A percentile compares a stretch with the other conserved stretches of the same genome.
phyloP scores from a whole-genome alignment of 2,797 vertebrate genomes.

The Cirrhinus mrigala region DNA sequence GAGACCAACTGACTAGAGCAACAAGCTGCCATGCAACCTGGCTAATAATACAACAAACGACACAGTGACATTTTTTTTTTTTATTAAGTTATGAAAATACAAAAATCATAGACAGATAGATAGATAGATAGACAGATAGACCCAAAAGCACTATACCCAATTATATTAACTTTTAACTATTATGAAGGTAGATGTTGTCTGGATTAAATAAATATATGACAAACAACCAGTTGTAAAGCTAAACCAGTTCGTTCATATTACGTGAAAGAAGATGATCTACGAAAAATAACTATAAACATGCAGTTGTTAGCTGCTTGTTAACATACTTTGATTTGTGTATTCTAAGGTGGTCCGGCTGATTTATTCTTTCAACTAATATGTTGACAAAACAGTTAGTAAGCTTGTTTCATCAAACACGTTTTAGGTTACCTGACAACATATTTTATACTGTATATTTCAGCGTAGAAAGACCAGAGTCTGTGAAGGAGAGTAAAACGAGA shows the following conservation, averaged over 20 bases:
- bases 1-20: slow-evolving; percentile 72
- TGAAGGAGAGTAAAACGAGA: not conserved
- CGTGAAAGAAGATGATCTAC: not conserved
- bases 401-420: not conserved
- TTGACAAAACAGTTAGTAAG: not conserved
- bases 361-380: not conserved
- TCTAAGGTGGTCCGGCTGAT: not conserved
- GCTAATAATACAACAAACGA: slow-evolving; percentile 18
- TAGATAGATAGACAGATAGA: slow-evolving; percentile 57
- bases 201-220: no score
- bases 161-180: no score
- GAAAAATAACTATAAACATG: not conserved
- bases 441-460: not conserved
- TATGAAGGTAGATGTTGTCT: no score
- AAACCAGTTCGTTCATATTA: not conserved
- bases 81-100: not conserved
- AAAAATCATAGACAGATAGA: no score
- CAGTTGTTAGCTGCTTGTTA: not conserved
- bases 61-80: not conserved
- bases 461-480: not conserved
- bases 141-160: no score
- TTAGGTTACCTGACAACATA: not conserved
- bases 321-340: not conserved
- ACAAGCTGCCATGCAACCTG: slow-evolving; percentile 57
- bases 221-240: not conserved